These are phyloP conservation scores for Criorhina ranunculi DNA, from an alignment of 2,888 invertebrate genomes.

Conservation along the genomic window DNA sequence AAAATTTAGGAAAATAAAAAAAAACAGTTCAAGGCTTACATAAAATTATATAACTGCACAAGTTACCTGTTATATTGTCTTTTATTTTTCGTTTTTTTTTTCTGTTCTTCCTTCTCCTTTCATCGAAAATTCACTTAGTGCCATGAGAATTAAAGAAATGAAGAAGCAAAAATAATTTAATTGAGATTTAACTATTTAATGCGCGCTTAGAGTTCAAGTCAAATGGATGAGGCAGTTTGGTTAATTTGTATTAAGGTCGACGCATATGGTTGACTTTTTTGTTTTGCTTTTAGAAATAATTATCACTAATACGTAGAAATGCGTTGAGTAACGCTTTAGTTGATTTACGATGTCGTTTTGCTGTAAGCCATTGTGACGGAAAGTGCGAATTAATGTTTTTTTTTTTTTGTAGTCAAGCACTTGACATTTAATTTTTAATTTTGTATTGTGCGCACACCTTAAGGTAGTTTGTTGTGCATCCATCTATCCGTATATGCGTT, in stretches of 20 bases:
- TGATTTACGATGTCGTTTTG: not conserved
- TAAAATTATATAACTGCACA: constrained; percentile 45
- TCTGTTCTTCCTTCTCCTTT: not conserved
- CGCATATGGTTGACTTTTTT: constrained; percentile 60
- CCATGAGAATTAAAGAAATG: constrained; percentile 9
- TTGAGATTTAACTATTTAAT: constrained; percentile 47
- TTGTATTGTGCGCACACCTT: constrained; percentile 5
- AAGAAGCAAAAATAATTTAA: constrained; percentile 38
- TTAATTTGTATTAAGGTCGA: constrained; percentile 66
- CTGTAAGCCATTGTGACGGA: not conserved
- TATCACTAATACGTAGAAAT: constrained; percentile 10
- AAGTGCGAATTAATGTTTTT: not conserved
- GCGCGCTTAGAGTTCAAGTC: constrained; percentile 1
- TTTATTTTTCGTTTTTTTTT: constrained; percentile 6
- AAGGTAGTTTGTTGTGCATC: constrained; percentile 2
- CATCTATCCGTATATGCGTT: no score
- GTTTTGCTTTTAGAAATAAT: constrained; percentile 21
- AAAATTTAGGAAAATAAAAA: constrained; percentile 1
- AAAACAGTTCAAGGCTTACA: constrained; percentile 38
- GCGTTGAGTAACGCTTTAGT: constrained; percentile 6
- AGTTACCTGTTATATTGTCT: not conserved
- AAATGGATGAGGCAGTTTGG: constrained; percentile 11
- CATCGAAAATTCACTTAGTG: constrained; percentile 15
- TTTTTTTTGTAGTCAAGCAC: not conserved
- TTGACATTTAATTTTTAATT: not conserved